Base-by-base conservation (phyloP, 2,888 invertebrate genomes). In the Vanessa cardui region DNA sequence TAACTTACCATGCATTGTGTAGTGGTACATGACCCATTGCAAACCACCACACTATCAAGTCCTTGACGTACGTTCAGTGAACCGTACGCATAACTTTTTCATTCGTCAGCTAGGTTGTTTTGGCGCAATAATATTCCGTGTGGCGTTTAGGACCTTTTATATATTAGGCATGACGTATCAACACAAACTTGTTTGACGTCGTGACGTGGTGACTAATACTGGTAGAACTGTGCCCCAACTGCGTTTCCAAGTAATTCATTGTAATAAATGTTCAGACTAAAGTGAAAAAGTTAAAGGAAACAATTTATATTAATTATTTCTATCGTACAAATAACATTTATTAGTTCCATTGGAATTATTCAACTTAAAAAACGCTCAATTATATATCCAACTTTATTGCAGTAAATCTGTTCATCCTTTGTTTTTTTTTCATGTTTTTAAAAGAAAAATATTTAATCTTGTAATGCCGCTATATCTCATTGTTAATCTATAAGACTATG, bases 121-220 rank as follows among this genome's bases (percentile, higher is more conserved):
- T 58, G 20, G 58, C 45, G 47, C 31, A 16, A 46, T 47, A 60
- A 59, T 47, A 64, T 61, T 49, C 26, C 50, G 64, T 31, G 49
- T 56, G 66, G 72, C 67, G 71, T 70, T 74, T 73, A 75, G 62
- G 73, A 71, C 68, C 66, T 76, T 77, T 74, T 74, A 68, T 75
- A 70, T 73, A 62, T 74, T 76, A 74, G 76, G 77, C 74, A 78
- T 79, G 79, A 79, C 78, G 78, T 79, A 78, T 78, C 77, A 74
- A 70, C 73, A 70, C 74, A 78, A 79, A 80, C 80, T 76, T 74
- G 80, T 80, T 79, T 75, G 76, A 66, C 70, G 73, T 71, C 73
- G 74, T 77, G 77, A 74, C 76, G 73, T 70, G 67, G 64, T 76
- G 74, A 77, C 74, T 76, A 75, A 75, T 74, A 69, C 72, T 63